These are phyloP conservation scores for Sternotherus odoratus DNA, from an alignment of 2,797 vertebrate species.

Conservation along the genomic window DNA sequence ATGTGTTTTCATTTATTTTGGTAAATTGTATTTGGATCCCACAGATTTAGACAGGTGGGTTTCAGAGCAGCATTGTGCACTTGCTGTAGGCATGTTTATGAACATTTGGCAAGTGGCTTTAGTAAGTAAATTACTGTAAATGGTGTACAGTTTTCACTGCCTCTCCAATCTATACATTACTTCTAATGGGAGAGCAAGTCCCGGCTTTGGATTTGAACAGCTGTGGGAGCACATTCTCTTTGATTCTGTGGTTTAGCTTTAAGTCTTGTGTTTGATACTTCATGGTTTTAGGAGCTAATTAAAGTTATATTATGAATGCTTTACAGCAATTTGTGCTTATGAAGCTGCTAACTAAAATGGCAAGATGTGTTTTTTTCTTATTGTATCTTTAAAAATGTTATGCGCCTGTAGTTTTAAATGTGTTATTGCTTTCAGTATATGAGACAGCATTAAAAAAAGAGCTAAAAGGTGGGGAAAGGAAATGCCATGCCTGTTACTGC, in stretches of 20 bases:
- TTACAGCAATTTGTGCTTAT: slow-evolving; percentile 29
- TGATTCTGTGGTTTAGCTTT: slow-evolving; percentile 41
- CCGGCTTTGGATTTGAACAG: not conserved
- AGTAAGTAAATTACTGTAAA: not conserved
- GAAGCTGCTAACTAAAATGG: slow-evolving; percentile 31
- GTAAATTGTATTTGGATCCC: not conserved
- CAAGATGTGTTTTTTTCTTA: slow-evolving; percentile 30
- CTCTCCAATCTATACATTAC: not conserved
- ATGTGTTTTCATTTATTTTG: not conserved
- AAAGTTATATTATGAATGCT: slow-evolving; percentile 27
- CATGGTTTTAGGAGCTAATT: slow-evolving; percentile 39
- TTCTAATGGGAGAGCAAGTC: not conserved
- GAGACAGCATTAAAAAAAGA: not conserved
- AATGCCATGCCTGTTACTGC: not conserved
- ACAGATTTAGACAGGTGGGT: not conserved
- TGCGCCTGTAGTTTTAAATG: slow-evolving; percentile 9
- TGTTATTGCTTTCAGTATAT: not conserved
- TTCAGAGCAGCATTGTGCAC: not conserved
- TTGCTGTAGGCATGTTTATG: not conserved
- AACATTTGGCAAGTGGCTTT: not conserved
- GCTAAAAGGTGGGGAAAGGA: not conserved
- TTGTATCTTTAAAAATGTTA: slow-evolving; percentile 5
- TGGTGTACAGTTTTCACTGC: not conserved
- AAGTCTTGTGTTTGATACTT: not conserved
- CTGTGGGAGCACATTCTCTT: not conserved